Evolutionary conservation across 2,888 invertebrate genomes (phyloP), one percentile per base, ranked within the genome.

Genomic region (Seira musarum): DNA sequence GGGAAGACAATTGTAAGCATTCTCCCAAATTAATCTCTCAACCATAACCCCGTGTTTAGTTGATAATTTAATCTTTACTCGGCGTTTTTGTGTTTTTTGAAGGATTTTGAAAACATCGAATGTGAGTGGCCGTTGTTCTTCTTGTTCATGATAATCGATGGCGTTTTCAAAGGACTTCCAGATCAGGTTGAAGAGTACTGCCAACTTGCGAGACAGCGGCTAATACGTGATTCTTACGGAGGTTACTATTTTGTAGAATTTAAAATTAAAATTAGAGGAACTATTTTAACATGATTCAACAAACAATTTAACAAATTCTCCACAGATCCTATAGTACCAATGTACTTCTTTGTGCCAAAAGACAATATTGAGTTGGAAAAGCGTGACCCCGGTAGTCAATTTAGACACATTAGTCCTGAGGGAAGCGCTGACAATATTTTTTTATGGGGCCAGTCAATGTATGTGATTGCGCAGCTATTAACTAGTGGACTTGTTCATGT

Each of bases 101-200:
- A 93, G 92, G 94, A 96, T 88, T 99, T 98, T 90, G 98, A 99
- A 88, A 95, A 95, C 61, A 92, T 99, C 15, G 99, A 99, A 90
- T 96, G 96, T 85, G 98, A 99, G 89, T 99, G 99, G 98, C 99
- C 99, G 0, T 89, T 99, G 68, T 98, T 99, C 89, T 97, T 95
- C 88, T 94, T 97, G 61, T 95, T 94, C 89, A 95, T 99, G 94
- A 95, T 98, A 66, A 96, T 99, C 86, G 98, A 99, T 89, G 97
- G 98, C 10, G 95, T 96, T 67, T 96, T 96, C 88, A 94, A 94
- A 87, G 93, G 94, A 19, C 90, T 95, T 83, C 94, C 95, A 1
- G 95, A 96, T 71, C 96, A 97, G 90, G 94, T 96, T n/a, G 94
- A 95, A 83, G 94, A 96, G 88, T 99, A 96, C 89, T 95, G 97